Conservation (phyloP, 2,888 invertebrate species). For the Limnephilus auricula region DNA sequence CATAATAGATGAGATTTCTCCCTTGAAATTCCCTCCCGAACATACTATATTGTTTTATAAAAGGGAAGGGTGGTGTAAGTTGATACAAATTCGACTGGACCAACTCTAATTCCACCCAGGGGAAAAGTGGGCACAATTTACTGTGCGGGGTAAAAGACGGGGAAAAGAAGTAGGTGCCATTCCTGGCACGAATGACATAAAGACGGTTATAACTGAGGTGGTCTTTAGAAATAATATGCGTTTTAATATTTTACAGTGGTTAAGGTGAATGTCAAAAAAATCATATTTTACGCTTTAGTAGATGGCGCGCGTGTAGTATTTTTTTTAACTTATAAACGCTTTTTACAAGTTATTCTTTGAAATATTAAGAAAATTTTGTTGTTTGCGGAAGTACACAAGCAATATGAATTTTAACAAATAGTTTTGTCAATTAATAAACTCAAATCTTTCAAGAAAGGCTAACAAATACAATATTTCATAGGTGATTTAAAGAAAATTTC, state of each 20-base stretch:
- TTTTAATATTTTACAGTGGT: not conserved
- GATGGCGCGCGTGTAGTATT: no score
- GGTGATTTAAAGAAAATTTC: no score
- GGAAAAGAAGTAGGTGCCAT: not conserved
- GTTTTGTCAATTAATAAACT: no score
- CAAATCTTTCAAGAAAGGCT: no score
- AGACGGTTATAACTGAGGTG: not conserved
- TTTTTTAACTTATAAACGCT: no score
- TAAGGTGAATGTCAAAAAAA: no score
- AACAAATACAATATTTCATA: no score
- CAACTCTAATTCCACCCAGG: slow-evolving; percentile 49
- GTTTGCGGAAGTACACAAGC: no score
- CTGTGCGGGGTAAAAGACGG: not conserved
- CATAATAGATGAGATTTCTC: slow-evolving; percentile 20
- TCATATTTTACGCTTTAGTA: no score
- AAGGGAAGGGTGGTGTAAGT: slow-evolving; percentile 24
- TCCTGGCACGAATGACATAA: not conserved
- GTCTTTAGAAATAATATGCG: not conserved
- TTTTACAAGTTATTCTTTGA: no score
- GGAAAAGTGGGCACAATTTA: slow-evolving; percentile 34
- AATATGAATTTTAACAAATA: no score
- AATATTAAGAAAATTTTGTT: no score
- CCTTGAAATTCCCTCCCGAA: not conserved
- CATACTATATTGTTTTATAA: not conserved
- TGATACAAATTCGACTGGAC: slow-evolving; percentile 53